Evolutionary conservation across 2,113 vertebrate species (phyloP).

Genomic region (Accipiter cooperii): DNA sequence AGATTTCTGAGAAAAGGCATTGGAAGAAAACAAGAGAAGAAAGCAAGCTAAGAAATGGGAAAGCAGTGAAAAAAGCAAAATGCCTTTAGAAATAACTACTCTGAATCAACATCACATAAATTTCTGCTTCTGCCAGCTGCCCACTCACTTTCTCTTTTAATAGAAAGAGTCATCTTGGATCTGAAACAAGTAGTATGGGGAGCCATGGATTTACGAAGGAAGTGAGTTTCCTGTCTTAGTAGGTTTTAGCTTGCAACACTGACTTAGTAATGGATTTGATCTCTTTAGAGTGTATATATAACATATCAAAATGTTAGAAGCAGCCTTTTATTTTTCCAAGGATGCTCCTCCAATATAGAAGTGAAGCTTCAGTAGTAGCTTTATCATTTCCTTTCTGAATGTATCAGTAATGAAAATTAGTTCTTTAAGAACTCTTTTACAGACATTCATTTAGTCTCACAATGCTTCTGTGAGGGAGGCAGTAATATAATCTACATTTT

Average conservation of each 20-base stretch:
- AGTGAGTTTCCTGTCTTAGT: not conserved
- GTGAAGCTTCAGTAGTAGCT: not conserved
- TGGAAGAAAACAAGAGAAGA: not conserved
- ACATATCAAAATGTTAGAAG: not conserved
- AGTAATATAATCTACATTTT: not conserved
- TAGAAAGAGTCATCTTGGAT: slow-evolving; percentile 1
- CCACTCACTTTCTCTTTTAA: slow-evolving; percentile 50
- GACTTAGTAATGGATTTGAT: not conserved
- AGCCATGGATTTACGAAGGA: not conserved
- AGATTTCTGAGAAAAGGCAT: not conserved
- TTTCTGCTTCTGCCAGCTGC: slow-evolving; percentile 29
- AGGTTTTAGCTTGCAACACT: not conserved
- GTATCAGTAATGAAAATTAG: not conserved
- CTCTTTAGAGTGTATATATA: not conserved
- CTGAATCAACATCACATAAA: slow-evolving; percentile 38
- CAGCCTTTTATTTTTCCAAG: not conserved
- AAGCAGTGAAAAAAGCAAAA: not conserved
- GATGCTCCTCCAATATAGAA: not conserved
- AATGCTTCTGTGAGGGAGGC: not conserved
- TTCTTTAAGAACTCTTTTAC: not conserved
- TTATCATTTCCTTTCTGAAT: not conserved
- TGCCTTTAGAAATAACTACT: slow-evolving; percentile 10
- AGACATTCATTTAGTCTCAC: not conserved
- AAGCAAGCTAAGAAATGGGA: not conserved
- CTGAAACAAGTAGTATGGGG: not conserved